Base-by-base conservation (phyloP, 1,140 invertebrate genomes). In the Drosophila subobscura region DNA sequence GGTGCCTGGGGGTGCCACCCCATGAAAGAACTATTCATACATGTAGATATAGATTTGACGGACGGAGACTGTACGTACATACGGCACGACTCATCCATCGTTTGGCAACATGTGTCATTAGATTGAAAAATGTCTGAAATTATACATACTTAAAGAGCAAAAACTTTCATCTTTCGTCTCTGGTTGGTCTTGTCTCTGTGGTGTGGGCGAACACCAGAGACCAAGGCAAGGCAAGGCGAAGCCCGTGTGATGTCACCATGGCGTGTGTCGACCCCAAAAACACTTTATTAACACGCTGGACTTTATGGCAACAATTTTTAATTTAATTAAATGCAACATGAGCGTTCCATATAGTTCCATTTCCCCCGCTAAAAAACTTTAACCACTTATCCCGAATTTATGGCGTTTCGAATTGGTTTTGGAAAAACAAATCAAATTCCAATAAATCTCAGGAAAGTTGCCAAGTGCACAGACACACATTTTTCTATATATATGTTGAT, bases 281-380 rank as follows among this genome's bases (percentile, higher is more conserved):
- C 65, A 77, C 59, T 81, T 88, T 73, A 81, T 81, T 77, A 70
- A 57, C 55, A 23, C 41, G 37, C 58, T 53, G 71, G 33, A 37
- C 33, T 25, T 66, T 47, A 61, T 20, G 46, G 61, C 45, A 51
- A 42, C 61, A 47, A 42, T 45, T 70, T 66, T 63, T 47, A 77
- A 68, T 70, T 77, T 81, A 85, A 86, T 85, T 74, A 77, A 85
- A 77, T 80, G 68, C 59, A 85, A 76, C 56, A 76, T 67, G 61
- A 64, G 23, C 41, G 37, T 49, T 42, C 25, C 33, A 45, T 61
- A 54, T 57, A 63, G 61, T 61, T 45, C 42, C 56, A 45, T 33
- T 40, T 37, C 33, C 16, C 42, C 50, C 33, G 12, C 10, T 37
- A 37, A 37, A 37, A 12, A 12, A 37, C 33, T 37, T 37, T 12